Conservation (phyloP, 2,888 invertebrate species). For the Acronicta psi region DNA sequence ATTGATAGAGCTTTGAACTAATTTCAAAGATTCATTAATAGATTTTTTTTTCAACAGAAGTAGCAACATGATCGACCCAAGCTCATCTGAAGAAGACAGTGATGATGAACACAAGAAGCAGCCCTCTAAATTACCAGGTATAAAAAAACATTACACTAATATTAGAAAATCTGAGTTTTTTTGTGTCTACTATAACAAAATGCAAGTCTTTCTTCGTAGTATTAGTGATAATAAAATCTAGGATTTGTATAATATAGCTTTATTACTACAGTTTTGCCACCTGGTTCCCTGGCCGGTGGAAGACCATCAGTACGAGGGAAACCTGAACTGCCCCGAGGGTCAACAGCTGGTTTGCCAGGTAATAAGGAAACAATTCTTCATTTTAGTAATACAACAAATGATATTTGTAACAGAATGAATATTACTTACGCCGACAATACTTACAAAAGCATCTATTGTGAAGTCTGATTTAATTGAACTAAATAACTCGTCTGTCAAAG, state of each 20-base stretch:
- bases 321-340: constrained; percentile 81
- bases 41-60: constrained; percentile 45
- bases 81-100: constrained; percentile 98
- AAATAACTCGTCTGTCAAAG: constrained; percentile 15
- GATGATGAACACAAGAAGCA: constrained; percentile 95
- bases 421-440: constrained; percentile 17
- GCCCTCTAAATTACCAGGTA: constrained; percentile 80
- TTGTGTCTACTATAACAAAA: too few species aligned
- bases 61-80: constrained; percentile 96
- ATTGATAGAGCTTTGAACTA: too few species aligned
- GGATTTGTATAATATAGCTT: not conserved
- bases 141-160: too few species aligned
- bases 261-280: constrained; percentile 68
- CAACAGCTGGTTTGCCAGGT: constrained; percentile 83
- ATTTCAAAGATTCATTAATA: too few species aligned
- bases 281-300: constrained; percentile 75
- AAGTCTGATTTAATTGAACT: constrained; percentile 21
- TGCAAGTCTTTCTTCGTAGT: too few species aligned
- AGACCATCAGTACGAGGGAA: constrained; percentile 84
- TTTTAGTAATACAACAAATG: too few species aligned
- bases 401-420: constrained; percentile 6
- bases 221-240: too few species aligned
- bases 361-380: constrained; percentile 31
- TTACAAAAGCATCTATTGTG: constrained; percentile 31
- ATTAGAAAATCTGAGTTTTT: too few species aligned